phyloP scores from a whole-genome alignment of 2,888 invertebrate genomes.

The Drosophila atroscutellata region DNA sequence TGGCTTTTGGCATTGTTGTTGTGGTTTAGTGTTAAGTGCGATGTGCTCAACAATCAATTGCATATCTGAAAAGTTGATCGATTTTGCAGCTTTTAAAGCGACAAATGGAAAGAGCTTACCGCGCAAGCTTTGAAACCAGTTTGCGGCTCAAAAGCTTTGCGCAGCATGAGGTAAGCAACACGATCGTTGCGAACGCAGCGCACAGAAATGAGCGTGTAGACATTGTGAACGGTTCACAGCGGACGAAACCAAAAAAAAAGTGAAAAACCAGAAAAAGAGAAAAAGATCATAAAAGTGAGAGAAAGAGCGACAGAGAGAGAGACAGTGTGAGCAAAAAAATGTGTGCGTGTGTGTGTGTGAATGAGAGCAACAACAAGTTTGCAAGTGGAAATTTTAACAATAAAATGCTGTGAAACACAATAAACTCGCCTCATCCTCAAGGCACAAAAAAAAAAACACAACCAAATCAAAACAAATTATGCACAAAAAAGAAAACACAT shows the following conservation, averaged over 20 bases:
- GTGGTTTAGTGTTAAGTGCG: neutral
- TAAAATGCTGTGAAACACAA: constrained; percentile 72
- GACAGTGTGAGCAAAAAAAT: constrained; percentile 35
- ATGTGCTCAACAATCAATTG: constrained; percentile 21
- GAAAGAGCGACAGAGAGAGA: constrained; percentile 19
- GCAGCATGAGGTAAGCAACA: constrained; percentile 70
- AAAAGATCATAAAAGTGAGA: constrained; percentile 24
- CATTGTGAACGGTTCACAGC: constrained; percentile 81
- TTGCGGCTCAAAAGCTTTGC: constrained; percentile 63
- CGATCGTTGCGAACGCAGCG: constrained; percentile 67
- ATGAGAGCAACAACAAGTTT: constrained; percentile 75
- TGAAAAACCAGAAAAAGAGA: constrained; percentile 31
- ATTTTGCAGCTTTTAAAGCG: constrained; percentile 23
- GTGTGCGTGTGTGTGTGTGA: constrained; percentile 41
- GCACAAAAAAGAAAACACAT: constrained; percentile 11
- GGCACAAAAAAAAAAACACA: constrained; percentile 47
- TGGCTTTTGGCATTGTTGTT: neutral
- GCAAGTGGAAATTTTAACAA: constrained; percentile 79
- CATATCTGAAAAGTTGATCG: constrained; percentile 20
- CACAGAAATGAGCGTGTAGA: constrained; percentile 82
- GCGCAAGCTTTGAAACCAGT: constrained; percentile 66
- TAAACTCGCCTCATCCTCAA: constrained; percentile 52
- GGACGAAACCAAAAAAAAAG: constrained; percentile 47
- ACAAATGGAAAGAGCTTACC: constrained; percentile 34
- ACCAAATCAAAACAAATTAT: constrained; percentile 29